Percentiles rank a stretch among this genome's conserved stretches.
Evolutionary conservation across 2,888 invertebrate genomes (phyloP).

Genomic region (Parasteatoda lunata): DNA sequence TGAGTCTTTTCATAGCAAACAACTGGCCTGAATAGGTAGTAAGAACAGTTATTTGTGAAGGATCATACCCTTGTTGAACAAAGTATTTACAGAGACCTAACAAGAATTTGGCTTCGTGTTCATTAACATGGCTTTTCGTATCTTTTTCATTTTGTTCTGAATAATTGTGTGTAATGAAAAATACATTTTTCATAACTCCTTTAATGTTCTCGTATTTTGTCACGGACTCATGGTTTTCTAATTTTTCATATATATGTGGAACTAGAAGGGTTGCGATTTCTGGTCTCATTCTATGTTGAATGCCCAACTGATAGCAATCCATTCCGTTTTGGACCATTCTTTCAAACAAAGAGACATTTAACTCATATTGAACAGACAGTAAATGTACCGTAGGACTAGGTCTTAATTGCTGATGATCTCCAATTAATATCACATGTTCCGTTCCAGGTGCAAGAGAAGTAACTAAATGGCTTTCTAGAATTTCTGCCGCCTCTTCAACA

Average conservation of each 20-base stretch:
- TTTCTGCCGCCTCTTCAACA: slow-evolving; percentile 92
- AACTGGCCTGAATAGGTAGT: slow-evolving; percentile 73
- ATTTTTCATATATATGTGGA: slow-evolving; percentile 73
- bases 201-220: slow-evolving; percentile 70
- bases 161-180: slow-evolving; percentile 71
- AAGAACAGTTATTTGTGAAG: slow-evolving; percentile 73
- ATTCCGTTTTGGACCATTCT: slow-evolving; percentile 72
- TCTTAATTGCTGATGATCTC: slow-evolving; percentile 76
- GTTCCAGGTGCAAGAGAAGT: slow-evolving; percentile 83
- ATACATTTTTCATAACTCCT: slow-evolving; percentile 72
- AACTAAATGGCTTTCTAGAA: slow-evolving; percentile 88
- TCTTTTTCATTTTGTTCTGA: slow-evolving; percentile 48
- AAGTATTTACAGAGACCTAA: slow-evolving; percentile 70
- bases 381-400: slow-evolving; percentile 75
- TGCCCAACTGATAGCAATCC: slow-evolving; percentile 72
- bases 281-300: slow-evolving; percentile 75
- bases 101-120: slow-evolving; percentile 71
- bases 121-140: slow-evolving; percentile 71
- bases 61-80: slow-evolving; percentile 71
- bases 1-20: slow-evolving; percentile 64
- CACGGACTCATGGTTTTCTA: slow-evolving; percentile 70
- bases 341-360: slow-evolving; percentile 75
- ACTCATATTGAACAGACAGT: slow-evolving; percentile 73
- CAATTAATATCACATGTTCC: slow-evolving; percentile 87
- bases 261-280: slow-evolving; percentile 73